These are phyloP conservation scores for Toxotes chatareus DNA, from an alignment of 2,113 vertebrate species.

Conservation along the genomic window DNA sequence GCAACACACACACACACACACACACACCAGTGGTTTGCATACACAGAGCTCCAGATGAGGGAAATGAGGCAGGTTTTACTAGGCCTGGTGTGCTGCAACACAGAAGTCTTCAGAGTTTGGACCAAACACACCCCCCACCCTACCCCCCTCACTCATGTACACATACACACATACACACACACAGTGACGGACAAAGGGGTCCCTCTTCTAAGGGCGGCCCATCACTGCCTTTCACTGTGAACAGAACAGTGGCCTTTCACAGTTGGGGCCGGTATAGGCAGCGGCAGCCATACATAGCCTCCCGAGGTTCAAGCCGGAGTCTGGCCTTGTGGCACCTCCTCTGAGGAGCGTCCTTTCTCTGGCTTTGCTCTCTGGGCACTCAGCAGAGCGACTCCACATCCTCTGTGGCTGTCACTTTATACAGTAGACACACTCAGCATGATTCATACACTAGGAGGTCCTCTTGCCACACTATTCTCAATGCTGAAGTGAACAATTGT, in stretches of 20 bases:
- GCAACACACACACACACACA: slow-evolving; percentile 7
- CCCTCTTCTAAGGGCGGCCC: slow-evolving; percentile 79
- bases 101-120: slow-evolving; percentile 73
- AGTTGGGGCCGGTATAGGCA: slow-evolving; percentile 73
- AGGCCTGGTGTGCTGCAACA: slow-evolving; percentile 60
- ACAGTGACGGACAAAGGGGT: slow-evolving; percentile 76
- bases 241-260: slow-evolving; percentile 83
- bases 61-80: slow-evolving; percentile 55
- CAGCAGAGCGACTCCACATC: slow-evolving; percentile 70
- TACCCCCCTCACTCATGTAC: slow-evolving; percentile 38
- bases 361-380: slow-evolving; percentile 58
- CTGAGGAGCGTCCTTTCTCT: slow-evolving; percentile 72
- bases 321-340: slow-evolving; percentile 67
- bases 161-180: slow-evolving; percentile 59
- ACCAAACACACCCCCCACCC: slow-evolving; percentile 62
- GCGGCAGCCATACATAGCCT: slow-evolving; percentile 73
- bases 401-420: slow-evolving; percentile 65
- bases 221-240: slow-evolving; percentile 82
- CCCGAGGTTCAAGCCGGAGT: slow-evolving; percentile 71
- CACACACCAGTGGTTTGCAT: slow-evolving; percentile 1
- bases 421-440: slow-evolving; percentile 68
- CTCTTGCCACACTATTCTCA: slow-evolving; percentile 54
- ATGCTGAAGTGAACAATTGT: slow-evolving; percentile 54
- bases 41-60: slow-evolving; percentile 36
- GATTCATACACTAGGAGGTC: slow-evolving; percentile 67